phyloP scores from a whole-genome alignment of 2,797 vertebrate species.

The Acanthornis magna region DNA sequence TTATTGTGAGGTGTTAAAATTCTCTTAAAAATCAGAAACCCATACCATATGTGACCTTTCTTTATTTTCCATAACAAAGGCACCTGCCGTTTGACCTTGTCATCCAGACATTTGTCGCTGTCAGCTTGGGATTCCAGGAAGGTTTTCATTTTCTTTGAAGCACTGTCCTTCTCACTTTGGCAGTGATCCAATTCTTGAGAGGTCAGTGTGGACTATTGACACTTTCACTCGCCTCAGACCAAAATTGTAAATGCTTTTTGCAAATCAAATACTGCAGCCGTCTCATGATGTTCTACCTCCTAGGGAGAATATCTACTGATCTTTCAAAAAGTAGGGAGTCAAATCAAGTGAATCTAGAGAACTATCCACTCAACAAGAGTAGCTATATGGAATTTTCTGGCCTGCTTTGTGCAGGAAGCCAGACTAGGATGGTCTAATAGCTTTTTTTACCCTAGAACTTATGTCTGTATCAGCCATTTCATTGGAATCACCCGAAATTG shows the following conservation, averaged over 20 bases:
- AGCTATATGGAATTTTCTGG: neutral
- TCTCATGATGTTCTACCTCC: neutral
- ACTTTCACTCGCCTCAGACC: neutral
- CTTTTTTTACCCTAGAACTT: neutral
- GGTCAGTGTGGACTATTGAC: neutral
- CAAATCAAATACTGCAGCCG: neutral
- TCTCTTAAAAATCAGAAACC: neutral
- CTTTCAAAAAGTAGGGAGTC: neutral
- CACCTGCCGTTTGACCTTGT: neutral
- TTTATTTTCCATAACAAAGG: constrained; percentile 11
- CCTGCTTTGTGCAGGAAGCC: neutral
- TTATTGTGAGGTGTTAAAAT: constrained; percentile 2
- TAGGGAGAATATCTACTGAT: neutral
- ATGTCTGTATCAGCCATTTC: neutral
- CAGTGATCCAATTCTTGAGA: neutral
- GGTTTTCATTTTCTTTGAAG: constrained; percentile 16
- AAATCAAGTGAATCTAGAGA: neutral
- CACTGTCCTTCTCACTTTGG: neutral
- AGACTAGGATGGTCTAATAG: neutral
- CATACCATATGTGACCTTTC: neutral
- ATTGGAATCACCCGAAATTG: neutral
- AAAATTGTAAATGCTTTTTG: neutral
- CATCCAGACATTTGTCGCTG: neutral
- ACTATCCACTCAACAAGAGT: neutral
- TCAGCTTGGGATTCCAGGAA: neutral